phyloP scores from a whole-genome alignment of 2,113 vertebrate species.

The Bujurquina vittata region DNA sequence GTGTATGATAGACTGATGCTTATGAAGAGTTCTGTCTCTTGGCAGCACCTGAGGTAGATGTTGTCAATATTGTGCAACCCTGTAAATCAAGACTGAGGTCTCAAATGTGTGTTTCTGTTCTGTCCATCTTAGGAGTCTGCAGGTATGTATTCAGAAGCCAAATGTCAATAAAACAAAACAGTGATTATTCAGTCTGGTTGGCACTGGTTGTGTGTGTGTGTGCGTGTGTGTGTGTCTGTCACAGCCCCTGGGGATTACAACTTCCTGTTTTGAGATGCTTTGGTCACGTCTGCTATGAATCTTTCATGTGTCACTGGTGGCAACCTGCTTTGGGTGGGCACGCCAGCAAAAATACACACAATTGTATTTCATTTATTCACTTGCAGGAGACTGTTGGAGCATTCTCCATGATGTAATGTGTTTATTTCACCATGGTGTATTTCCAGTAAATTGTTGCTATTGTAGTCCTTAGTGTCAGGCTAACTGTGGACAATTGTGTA shows the following conservation, averaged over 20 bases:
- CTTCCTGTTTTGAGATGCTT: conserved; percentile 82
- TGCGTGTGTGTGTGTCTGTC: not conserved
- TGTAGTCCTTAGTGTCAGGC: not conserved
- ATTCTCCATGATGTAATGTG: not conserved
- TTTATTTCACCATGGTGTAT: not conserved
- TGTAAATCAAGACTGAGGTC: conserved; percentile 64
- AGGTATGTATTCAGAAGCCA: conserved; percentile 57
- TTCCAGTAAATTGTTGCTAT: not conserved
- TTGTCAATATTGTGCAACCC: conserved; percentile 48
- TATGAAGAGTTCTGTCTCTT: conserved; percentile 64
- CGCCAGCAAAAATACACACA: not conserved
- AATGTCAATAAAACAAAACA: conserved; percentile 85
- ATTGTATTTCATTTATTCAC: conserved; percentile 11
- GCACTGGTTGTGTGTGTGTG: not conserved
- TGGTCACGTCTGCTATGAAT: conserved; percentile 88
- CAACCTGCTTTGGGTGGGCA: conserved; percentile 78
- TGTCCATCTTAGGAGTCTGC: conserved; percentile 53
- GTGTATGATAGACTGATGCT: conserved; percentile 25
- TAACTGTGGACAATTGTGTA: not conserved
- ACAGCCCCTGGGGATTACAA: conserved; percentile 49
- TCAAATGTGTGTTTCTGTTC: conserved; percentile 54
- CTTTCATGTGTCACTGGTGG: conserved; percentile 88
- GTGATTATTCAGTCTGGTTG: conserved; percentile 81
- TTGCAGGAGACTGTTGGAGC: not conserved
- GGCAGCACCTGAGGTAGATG: conserved; percentile 61